Evolutionary conservation across 2,113 vertebrate species (phyloP), one percentile per base, ranked within the genome.

Genomic region (Pontoporia blainvillei): DNA sequence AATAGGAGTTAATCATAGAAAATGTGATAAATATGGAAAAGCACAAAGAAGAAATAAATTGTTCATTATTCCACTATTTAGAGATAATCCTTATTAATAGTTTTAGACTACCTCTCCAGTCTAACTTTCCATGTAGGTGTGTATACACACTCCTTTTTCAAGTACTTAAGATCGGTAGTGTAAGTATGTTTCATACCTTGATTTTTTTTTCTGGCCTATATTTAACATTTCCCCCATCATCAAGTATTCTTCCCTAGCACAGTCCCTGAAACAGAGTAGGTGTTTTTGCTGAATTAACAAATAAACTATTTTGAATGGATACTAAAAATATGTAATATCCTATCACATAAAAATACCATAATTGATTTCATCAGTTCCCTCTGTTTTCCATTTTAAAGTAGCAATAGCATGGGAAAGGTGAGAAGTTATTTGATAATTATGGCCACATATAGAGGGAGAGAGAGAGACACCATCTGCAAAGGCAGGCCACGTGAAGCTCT

Each of bases 321-420:
- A 57, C 18, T 75, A 34, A 49, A 49, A 75, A 49, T 75, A 34
- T 46, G 34, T 81, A 64, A 36, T 89, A 54, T 90, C 76, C 10
- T 46, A 31, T 85, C 59, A 59, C 44, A 57, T 94, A 46, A 76
- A 91, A 95, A 44, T 41, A 66, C 17, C 49, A 11, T 44, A 52
- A 66, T 25, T 62, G 21, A 84, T 66, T 71, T 86, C 1, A 46
- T 88, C 27, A 6, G 6, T 82, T 93, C 2, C 8, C 21, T 90
- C 31, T 82, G n/a, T 93, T 62, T 78, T 78, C 79, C 39, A 75
- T 75, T 85, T 85, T 41, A 81, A 92, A 84, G 27, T 69, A 92
- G 78, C 41, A 91, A 86, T 36, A 49, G 8, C 27, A 62, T 49
- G 67, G n/a, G 21, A 1, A 52, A 81, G 46, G 14, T 76, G 81